phyloP scores from a whole-genome alignment of 2,888 invertebrate species.

The Tenthredo livida region DNA sequence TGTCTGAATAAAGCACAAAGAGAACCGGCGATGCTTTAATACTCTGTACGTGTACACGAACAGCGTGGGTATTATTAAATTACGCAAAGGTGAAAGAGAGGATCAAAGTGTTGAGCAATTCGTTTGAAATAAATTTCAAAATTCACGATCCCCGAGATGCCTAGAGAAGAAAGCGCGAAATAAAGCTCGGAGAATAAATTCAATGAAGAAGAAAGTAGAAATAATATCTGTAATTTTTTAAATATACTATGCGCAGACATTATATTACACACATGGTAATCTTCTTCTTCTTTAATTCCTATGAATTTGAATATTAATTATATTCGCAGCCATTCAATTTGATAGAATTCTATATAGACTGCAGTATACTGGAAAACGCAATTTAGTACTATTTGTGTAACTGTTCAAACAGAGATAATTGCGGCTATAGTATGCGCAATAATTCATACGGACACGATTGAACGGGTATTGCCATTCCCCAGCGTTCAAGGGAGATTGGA shows the following conservation, averaged over 20 bases:
- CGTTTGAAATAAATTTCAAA: conserved; percentile 4
- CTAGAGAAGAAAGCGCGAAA: background rate
- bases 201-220: no score
- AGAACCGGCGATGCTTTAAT: conserved; percentile 1
- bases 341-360: background rate
- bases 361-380: background rate
- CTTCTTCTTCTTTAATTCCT: no score
- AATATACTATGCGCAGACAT: no score
- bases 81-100: background rate
- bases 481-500: background rate
- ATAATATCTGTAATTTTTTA: no score
- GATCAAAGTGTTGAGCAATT: conserved; percentile 34
- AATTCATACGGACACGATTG: background rate
- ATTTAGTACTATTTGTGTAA: background rate
- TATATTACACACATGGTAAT: no score
- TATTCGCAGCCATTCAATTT: background rate
- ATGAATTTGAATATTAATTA: background rate
- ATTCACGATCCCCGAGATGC: background rate
- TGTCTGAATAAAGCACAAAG: conserved; percentile 34
- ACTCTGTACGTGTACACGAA: background rate
- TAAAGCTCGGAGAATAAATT: background rate
- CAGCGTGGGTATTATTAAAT: conserved; percentile 2
- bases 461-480: background rate
- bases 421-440: background rate
- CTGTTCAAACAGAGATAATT: conserved; percentile 5